phyloP scores from a whole-genome alignment of 2,888 invertebrate species.

The Cinara cedri region DNA sequence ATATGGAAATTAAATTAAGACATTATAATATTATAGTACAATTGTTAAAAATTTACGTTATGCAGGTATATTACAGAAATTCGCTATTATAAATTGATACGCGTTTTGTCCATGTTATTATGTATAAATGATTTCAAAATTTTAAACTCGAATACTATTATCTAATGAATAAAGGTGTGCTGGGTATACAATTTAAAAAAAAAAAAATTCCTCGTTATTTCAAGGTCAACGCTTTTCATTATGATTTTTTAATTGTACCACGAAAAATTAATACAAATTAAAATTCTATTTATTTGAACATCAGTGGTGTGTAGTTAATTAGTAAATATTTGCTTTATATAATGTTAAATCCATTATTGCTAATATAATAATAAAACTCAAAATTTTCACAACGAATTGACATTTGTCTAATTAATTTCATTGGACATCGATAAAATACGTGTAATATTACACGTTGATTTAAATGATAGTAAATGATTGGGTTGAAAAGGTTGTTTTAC shows the following conservation, averaged over 20 bases:
- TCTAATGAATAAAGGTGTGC: too few relatives aligned
- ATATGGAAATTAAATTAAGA: too few relatives aligned
- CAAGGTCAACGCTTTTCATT: background rate
- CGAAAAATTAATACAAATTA: conserved; percentile 14
- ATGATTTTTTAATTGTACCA: conserved; percentile 7
- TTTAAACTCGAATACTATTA: too few relatives aligned
- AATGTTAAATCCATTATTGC: conserved; percentile 14
- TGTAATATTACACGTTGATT: background rate
- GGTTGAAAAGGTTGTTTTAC: background rate
- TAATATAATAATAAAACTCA: conserved; percentile 22
- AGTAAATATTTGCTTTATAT: conserved; percentile 6
- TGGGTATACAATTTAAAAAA: background rate
- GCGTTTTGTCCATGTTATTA: too few relatives aligned
- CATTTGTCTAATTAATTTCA: conserved; percentile 32
- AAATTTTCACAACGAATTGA: conserved; percentile 15
- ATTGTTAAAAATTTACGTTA: too few relatives aligned
- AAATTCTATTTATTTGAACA: conserved; percentile 11
- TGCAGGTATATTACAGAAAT: too few relatives aligned
- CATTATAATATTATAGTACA: too few relatives aligned
- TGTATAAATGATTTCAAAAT: too few relatives aligned
- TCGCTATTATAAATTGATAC: too few relatives aligned
- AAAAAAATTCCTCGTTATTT: background rate
- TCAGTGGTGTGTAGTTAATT: too few relatives aligned
- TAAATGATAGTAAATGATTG: conserved; percentile 6
- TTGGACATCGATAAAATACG: background rate